These are phyloP conservation scores for Cynopterus brachyotis DNA, from an alignment of 2,113 vertebrate species.

Conservation along the genomic window DNA sequence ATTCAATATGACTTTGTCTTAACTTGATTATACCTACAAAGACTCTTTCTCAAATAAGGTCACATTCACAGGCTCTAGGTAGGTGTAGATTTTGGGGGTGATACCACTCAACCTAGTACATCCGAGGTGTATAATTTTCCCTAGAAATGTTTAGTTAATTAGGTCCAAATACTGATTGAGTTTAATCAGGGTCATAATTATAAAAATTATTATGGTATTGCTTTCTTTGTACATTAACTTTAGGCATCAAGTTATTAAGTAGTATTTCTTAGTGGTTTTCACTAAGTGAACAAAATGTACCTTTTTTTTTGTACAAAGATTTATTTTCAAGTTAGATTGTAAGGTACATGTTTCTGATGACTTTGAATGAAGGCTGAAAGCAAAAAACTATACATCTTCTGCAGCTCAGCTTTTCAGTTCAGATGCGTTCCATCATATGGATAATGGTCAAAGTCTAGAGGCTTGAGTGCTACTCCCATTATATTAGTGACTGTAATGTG, in stretches of 20 bases:
- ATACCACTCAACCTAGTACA: not conserved
- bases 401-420: not conserved
- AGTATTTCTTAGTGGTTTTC: not conserved
- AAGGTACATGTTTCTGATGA: constrained; percentile 16
- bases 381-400: not conserved
- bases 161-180: not conserved
- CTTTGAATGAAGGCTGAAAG: not conserved
- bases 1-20: not conserved
- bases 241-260: not conserved
- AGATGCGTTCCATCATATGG: not conserved
- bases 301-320: constrained; percentile 50
- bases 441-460: not conserved
- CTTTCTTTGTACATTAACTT: not conserved
- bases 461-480: not conserved
- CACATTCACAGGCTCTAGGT: not conserved
- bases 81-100: not conserved
- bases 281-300: constrained; percentile 41
- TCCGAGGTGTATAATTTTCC: not conserved
- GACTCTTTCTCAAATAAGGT: not conserved
- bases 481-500: not conserved
- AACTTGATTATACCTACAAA: not conserved
- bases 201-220: not conserved
- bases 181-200: not conserved
- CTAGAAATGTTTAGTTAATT: not conserved
- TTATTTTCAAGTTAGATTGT: constrained; percentile 75